A percentile compares a stretch with the other conserved stretches of the same genome.
phyloP scores from a whole-genome alignment of 2,888 invertebrate species.

The Scaptodrosophila latifasciaeformis region DNA sequence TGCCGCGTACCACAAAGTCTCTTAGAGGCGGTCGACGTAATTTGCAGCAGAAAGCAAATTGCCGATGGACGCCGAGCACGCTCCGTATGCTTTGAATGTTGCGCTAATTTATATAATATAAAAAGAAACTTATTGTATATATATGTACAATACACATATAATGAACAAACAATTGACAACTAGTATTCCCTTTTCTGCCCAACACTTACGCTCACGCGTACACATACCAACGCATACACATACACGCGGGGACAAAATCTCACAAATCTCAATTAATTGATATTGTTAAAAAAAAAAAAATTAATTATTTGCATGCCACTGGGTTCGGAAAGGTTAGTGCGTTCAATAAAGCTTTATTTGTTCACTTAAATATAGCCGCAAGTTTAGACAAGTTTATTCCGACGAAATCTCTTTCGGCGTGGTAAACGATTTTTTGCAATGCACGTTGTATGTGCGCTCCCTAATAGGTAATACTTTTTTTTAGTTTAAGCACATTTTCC shows the following conservation, averaged over 20 bases:
- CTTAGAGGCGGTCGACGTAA: conserved; percentile 32
- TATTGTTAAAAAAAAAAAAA: too few relatives aligned
- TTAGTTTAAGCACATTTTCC: too few relatives aligned
- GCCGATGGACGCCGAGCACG: conserved; percentile 41
- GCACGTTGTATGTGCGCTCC: too few relatives aligned
- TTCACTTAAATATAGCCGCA: too few relatives aligned
- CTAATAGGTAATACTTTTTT: too few relatives aligned
- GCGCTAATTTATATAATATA: conserved; percentile 50
- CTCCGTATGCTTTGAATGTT: conserved; percentile 36
- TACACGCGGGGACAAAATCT: neutral
- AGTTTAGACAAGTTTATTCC: too few relatives aligned
- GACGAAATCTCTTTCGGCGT: neutral
- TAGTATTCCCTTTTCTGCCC: conserved; percentile 1
- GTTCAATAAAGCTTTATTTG: too few relatives aligned
- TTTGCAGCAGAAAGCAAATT: conserved; percentile 39
- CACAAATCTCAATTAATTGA: neutral
- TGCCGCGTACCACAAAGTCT: conserved; percentile 21
- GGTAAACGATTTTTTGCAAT: neutral
- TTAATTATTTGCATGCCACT: too few relatives aligned
- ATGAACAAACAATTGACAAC: conserved; percentile 2
- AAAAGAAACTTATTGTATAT: conserved; percentile 2
- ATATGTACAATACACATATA: conserved; percentile 10
- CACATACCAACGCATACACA: conserved; percentile 1
- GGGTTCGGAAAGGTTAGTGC: too few relatives aligned
- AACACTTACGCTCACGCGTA: neutral